A percentile compares a stretch with the other conserved stretches of the same genome.
Conservation (phyloP, 2,113 vertebrate species). For the Myxocyprinus asiaticus region DNA sequence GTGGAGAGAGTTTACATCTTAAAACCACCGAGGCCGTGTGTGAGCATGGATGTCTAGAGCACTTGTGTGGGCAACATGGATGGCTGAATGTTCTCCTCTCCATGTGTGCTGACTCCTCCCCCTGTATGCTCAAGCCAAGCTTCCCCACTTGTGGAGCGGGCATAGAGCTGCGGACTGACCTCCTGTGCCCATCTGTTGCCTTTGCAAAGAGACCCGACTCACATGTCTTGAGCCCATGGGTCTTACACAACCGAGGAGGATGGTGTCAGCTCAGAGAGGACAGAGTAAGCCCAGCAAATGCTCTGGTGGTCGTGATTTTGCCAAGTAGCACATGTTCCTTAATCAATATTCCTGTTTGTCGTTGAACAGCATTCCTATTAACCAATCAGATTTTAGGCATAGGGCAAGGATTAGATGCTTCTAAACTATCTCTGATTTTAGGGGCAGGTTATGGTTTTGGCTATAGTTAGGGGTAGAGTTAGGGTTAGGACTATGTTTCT, state of each 20-base stretch:
- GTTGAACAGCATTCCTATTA: too few species aligned
- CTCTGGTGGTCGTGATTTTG: too few species aligned
- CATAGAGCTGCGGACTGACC: constrained; percentile 44
- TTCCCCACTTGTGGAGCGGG: constrained; percentile 34
- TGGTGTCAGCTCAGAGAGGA: neutral
- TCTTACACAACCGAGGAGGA: constrained; percentile 12
- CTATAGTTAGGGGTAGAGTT: too few species aligned
- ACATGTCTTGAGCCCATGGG: constrained; percentile 56
- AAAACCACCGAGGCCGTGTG: constrained; percentile 20
- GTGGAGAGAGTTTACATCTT: constrained; percentile 24
- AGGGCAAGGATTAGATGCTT: too few species aligned
- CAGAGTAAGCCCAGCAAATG: too few species aligned
- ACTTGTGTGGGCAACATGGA: constrained; percentile 51
- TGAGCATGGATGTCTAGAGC: constrained; percentile 46
- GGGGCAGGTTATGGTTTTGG: too few species aligned
- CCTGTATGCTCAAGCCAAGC: constrained; percentile 24
- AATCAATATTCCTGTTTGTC: too few species aligned
- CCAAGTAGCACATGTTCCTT: too few species aligned
- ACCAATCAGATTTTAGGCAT: too few species aligned
- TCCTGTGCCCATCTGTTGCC: constrained; percentile 62
- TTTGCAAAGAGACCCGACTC: constrained; percentile 58
- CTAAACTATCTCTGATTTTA: too few species aligned
- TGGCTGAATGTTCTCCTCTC: constrained; percentile 21
- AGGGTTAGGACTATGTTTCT: too few species aligned
- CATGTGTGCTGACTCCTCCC: constrained; percentile 36